A percentile compares a stretch with the other conserved stretches of the same genome.
These are phyloP conservation scores for Galerucella pusilla DNA, from an alignment of 2,888 invertebrate species.

Conservation along the genomic window DNA sequence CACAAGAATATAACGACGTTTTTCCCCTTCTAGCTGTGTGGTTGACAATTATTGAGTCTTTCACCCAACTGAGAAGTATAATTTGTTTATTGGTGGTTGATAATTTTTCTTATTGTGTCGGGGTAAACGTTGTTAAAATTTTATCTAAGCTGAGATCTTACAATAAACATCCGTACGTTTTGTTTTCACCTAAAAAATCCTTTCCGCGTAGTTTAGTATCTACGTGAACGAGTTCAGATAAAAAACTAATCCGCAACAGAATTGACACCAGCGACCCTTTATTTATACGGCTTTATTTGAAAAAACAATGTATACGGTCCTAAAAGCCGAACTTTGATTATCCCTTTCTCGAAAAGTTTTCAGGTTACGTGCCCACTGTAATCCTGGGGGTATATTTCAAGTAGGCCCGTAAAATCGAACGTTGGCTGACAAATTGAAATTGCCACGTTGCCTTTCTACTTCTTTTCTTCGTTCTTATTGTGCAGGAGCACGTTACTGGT, in stretches of 20 bases:
- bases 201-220: conserved; percentile 15
- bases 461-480: conserved; percentile 26
- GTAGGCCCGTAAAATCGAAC: conserved; percentile 57
- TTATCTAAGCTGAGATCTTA: too few species aligned
- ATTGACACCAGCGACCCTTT: conserved; percentile 30
- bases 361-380: conserved; percentile 60
- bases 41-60: too few species aligned
- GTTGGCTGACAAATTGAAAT: conserved; percentile 62
- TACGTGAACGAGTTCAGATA: conserved; percentile 20
- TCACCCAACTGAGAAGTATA: too few species aligned
- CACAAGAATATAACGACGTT: too few species aligned
- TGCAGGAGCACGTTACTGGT: conserved; percentile 10
- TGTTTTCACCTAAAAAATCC: conserved; percentile 11
- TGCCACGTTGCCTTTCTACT: conserved; percentile 52
- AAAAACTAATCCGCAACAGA: conserved; percentile 21
- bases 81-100: too few species aligned
- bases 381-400: conserved; percentile 61
- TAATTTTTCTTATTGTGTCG: too few species aligned
- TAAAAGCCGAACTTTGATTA: conserved; percentile 42
- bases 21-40: too few species aligned
- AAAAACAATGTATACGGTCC: conserved; percentile 34
- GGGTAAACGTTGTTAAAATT: too few species aligned
- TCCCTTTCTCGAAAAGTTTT: conserved; percentile 52
- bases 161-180: not conserved
- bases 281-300: conserved; percentile 32